Evolutionary conservation across 2,888 invertebrate species (phyloP), one percentile per base, ranked within the genome.

Genomic region (Synanthedon tipuliformis): DNA sequence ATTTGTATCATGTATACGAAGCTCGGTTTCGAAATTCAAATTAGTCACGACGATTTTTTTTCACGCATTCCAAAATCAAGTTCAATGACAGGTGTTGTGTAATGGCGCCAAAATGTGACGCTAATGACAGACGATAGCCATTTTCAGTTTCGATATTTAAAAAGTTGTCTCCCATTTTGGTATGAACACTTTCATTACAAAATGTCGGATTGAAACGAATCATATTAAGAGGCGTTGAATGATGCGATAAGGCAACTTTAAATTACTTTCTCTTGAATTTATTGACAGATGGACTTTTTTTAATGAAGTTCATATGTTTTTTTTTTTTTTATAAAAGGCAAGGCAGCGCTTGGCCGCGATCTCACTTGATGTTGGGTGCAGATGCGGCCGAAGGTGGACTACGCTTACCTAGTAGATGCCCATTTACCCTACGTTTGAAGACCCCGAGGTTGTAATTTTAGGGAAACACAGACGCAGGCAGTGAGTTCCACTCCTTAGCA

Each of bases 191-290:
- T 74, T 74, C 72, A 59, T 69, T 58, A 61, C 57, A 57, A 60
- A 62, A 61, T 45, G 45, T 45, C 34, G 34, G 34, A 12, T 45
- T 45, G 45, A 61, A 64, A 61, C 58, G 57, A 62, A 60, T 58
- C 55, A 34, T 34, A 34, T 34, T n/a, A n/a, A n/a, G n/a, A 10
- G 56, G 55, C 55, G 50, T 57, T 60, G 61, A 61, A 48, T 54
- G 60, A 61, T 56, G 57, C 8, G 49, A 16, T 49, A 60, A 60
- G 61, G 58, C 60, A 59, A 60, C 57, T 59, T 49, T 18, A 49
- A 15, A 55, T 49, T 57, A 72, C 75, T 74, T 74, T 73, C 74
- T 63, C 73, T 59, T 64, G 68, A 70, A 67, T 69, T 71, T 68
- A 68, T 64, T 65, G 64, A 61, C 63, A 67, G 65, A 61, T 62